Conservation (phyloP, 2,888 invertebrate genomes). For the Chrysolina oricalcia region DNA sequence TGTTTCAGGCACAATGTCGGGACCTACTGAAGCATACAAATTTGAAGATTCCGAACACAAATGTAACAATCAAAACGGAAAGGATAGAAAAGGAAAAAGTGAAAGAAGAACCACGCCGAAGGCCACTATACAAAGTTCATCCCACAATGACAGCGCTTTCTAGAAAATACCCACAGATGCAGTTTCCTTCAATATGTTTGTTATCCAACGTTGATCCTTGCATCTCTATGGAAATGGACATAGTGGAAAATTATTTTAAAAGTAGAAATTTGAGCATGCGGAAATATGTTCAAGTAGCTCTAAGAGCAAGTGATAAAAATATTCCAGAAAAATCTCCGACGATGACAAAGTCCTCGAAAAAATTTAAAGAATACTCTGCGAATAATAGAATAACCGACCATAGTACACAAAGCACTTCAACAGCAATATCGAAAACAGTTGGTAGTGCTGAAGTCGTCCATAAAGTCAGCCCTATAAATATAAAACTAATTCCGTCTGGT, state of each 20-base stretch:
- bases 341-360: background rate
- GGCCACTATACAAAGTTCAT: conserved; percentile 30
- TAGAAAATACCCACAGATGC: conserved; percentile 39
- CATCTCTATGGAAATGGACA: conserved; percentile 55
- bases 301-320: conserved; percentile 7
- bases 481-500: background rate
- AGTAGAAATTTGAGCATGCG: conserved; percentile 37
- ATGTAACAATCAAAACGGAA: conserved; percentile 41
- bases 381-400: background rate
- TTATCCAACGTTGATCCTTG: conserved; percentile 45
- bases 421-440: background rate
- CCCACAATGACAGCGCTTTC: conserved; percentile 48
- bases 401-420: background rate
- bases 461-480: background rate
- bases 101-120: background rate
- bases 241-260: conserved; percentile 55
- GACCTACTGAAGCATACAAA: conserved; percentile 31
- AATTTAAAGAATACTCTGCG: background rate
- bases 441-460: background rate
- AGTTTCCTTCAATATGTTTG: conserved; percentile 37
- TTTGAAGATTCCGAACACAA: conserved; percentile 43
- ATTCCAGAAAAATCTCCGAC: background rate
- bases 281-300: conserved; percentile 23
- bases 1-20: conserved; percentile 45
- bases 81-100: conserved; percentile 4